Base-by-base conservation (phyloP, 2,888 invertebrate species). In the Bruchidius siliquastri region DNA sequence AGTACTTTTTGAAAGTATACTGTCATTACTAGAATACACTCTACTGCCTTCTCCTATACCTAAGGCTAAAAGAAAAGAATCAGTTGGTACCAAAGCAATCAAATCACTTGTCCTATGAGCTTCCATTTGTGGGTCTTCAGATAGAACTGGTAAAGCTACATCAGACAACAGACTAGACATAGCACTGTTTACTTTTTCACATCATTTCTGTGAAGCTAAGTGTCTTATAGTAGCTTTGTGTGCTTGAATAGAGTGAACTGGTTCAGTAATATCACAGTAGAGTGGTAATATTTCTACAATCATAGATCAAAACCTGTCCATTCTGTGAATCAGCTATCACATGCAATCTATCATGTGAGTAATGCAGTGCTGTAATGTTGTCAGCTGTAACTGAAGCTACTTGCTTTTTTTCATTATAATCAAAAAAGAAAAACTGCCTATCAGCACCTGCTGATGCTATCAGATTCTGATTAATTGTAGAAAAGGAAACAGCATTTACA, bases 361-460 rank as follows among this genome's bases (percentile, higher is more conserved):
- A 85, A 80, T 86, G 86, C 21, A 85, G 79, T 0, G 84, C 80
- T 2, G 83, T 83, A 71, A 85, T 81, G 68, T 80, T 82, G n/a
- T 81, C 82, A 3, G 86, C 82, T 6, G 81, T 76, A 22, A 84
- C 77, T 32, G 78, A 82, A 0, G 81, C 78, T 8, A 84, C 79
- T 86, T 79, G 88, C 69, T 82, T 81, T 83, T 79, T 88, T 76
- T 74, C 87, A 84, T 78, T 87, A 21, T 89, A 84, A 82, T 91
- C 91, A 81, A 89, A 90, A 0, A 90, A 88, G 83, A 88, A 87
- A 83, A 90, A 88, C 71, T 88, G 86, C 80, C 89, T 88, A 81
- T 91, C 91, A 68, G 87, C 87, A 0, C 90, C 90, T 79, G 88
- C 85, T 0, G 90, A 89, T 3, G 90, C 81, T 82, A 91, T 84